phyloP scores from a whole-genome alignment of 37 sponge, comb jelly and placozoan species.

The Beroe ovata region DNA sequence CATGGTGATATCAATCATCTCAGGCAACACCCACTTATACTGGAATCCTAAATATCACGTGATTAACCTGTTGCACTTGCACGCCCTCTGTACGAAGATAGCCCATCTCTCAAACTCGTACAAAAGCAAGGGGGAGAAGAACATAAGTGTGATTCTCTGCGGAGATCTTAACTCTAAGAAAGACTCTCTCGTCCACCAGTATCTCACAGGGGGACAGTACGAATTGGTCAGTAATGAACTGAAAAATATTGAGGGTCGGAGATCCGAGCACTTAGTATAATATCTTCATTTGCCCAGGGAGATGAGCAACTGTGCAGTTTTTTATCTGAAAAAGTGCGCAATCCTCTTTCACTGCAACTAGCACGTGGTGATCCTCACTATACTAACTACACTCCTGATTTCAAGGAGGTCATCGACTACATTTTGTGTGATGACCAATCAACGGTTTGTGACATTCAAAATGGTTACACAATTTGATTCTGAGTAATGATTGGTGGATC shows the following conservation, averaged over 20 bases:
- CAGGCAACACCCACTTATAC: constrained; percentile 28
- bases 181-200: background rate
- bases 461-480: background rate
- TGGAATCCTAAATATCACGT: constrained; percentile 19
- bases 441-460: constrained; percentile 21
- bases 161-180: constrained; percentile 44
- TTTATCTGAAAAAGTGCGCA: background rate
- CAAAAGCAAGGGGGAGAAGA: background rate
- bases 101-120: background rate
- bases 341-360: background rate
- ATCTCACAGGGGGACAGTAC: constrained; percentile 5
- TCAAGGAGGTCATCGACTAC: constrained; percentile 37
- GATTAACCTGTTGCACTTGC: background rate
- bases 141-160: constrained; percentile 9
- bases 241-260: no score
- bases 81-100: constrained; percentile 21
- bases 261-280: no score
- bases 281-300: no score
- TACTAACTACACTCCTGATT: constrained; percentile 50
- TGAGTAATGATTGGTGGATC: background rate
- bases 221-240: no score
- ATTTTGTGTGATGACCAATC: constrained; percentile 18
- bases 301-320: background rate
- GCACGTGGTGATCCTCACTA: constrained; percentile 34
- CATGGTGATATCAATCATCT: no score